Evolutionary conservation across 2,797 vertebrate genomes (phyloP).

Genomic region (Linurgus olivaceus): DNA sequence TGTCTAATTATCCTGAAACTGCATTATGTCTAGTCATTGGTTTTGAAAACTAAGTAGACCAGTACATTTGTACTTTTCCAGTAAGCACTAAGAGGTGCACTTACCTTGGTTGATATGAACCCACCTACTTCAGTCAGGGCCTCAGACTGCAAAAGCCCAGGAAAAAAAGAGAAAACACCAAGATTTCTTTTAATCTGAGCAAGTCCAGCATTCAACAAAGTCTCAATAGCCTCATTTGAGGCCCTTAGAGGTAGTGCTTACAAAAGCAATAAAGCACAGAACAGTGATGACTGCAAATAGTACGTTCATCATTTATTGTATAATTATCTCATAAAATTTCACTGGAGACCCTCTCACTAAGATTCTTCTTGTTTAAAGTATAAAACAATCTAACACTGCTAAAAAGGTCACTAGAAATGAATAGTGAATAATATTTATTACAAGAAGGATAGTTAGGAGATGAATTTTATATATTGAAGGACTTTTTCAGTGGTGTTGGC

Average conservation of each 20-base stretch:
- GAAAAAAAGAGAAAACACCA: not conserved
- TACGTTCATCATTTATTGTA: not conserved
- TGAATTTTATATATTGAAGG: slow-evolving; percentile 32
- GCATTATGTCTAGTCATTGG: not conserved
- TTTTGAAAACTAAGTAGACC: not conserved
- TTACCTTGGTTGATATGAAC: not conserved
- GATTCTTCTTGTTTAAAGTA: slow-evolving; percentile 18
- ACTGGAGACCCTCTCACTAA: not conserved
- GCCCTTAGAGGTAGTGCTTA: not conserved
- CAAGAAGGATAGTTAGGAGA: slow-evolving; percentile 36
- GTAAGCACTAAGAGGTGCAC: not conserved
- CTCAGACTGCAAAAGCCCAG: not conserved
- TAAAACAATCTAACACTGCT: slow-evolving; percentile 31
- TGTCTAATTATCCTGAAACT: not conserved
- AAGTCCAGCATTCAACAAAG: not conserved
- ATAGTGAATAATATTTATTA: slow-evolving; percentile 65
- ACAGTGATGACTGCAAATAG: not conserved
- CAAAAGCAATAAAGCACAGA: not conserved
- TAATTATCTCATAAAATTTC: slow-evolving; percentile 35
- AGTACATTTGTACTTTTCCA: not conserved
- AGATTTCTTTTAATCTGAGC: not conserved
- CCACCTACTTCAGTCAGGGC: not conserved
- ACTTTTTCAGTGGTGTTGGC: slow-evolving; percentile 58
- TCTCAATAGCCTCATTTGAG: not conserved
- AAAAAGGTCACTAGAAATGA: slow-evolving; percentile 59